These are phyloP conservation scores for Lacanobia wlatinum DNA, from an alignment of 2,888 invertebrate genomes.

Conservation along the genomic window DNA sequence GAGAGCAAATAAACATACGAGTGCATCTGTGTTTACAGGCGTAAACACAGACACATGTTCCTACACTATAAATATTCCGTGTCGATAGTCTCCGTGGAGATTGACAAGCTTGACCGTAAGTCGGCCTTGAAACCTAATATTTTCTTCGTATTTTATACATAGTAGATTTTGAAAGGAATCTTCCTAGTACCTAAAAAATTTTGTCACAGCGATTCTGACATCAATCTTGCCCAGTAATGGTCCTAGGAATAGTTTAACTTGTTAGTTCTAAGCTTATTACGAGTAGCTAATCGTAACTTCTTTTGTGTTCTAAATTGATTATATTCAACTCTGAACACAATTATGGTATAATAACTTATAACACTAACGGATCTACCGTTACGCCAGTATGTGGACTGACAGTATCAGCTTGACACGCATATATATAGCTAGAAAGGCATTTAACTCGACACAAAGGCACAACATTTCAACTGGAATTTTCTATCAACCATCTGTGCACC, in stretches of 20 bases:
- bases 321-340: not conserved
- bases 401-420: not conserved
- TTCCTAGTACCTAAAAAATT: not conserved
- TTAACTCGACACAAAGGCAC: conserved; percentile 14
- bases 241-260: not conserved
- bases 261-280: too few species aligned
- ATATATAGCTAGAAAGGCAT: not conserved
- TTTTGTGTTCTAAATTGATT: not conserved
- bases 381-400: not conserved
- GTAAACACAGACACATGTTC: too few species aligned
- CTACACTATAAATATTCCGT: too few species aligned
- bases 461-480: conserved; percentile 26
- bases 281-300: too few species aligned
- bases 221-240: too few species aligned
- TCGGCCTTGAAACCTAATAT: not conserved
- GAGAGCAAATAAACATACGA: not conserved
- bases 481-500: conserved; percentile 48
- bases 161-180: not conserved
- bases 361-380: too few species aligned
- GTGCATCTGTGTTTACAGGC: not conserved
- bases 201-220: not conserved
- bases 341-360: too few species aligned
- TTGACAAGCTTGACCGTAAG: not conserved
- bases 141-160: not conserved
- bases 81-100: not conserved